These are phyloP conservation scores for Himantopus leucocephalus DNA, from an alignment of 2,113 vertebrate species.

Conservation along the genomic window DNA sequence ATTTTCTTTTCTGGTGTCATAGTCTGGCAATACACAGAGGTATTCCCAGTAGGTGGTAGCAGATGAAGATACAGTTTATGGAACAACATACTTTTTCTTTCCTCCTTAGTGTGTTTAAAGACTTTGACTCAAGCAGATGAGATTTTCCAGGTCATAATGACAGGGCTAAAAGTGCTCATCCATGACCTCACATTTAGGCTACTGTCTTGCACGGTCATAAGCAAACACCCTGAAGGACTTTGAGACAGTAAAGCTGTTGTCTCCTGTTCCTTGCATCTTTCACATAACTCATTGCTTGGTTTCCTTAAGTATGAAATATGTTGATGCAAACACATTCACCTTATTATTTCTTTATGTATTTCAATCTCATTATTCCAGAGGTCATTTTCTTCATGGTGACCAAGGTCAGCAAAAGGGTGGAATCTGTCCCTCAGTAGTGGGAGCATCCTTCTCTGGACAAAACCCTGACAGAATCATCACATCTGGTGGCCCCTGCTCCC, in stretches of 20 bases:
- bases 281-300: neutral
- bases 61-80: constrained; percentile 13
- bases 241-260: neutral
- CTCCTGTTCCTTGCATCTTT: neutral
- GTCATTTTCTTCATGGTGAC: neutral
- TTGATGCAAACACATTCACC: neutral
- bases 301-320: neutral
- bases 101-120: neutral
- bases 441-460: neutral
- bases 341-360: neutral
- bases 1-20: constrained; percentile 26
- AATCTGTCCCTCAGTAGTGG: neutral
- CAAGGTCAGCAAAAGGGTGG: neutral
- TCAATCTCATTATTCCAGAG: neutral
- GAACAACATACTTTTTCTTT: neutral
- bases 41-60: neutral
- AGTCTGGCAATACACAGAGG: constrained; percentile 5
- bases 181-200: neutral
- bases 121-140: neutral
- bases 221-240: neutral
- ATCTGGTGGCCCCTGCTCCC: neutral
- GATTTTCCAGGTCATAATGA: neutral
- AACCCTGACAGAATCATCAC: neutral
- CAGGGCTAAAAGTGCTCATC: neutral
- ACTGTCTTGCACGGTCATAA: neutral